Base-by-base conservation (phyloP, 2,797 vertebrate species). In the Pangasius larnaudii region DNA sequence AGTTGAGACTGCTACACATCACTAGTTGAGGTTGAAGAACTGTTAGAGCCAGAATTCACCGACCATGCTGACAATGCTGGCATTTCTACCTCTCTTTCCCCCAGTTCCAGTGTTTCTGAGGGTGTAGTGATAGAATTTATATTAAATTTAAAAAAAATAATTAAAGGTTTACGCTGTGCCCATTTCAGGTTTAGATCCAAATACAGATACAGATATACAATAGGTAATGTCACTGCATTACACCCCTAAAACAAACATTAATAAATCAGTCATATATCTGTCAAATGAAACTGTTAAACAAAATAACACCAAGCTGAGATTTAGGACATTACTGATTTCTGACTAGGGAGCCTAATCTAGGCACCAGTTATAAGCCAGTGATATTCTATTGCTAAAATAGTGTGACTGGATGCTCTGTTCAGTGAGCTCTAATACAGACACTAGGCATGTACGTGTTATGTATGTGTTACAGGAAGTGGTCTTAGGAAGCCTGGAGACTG, bases 401-500 rank as follows among this genome's bases (percentile, higher is more conserved):
- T 46, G 42, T 74, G 42, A 27, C 42, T 49, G 72, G 39, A 46
- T 56, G n/a, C 75, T 24, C 33, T 27, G 56, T 24, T 42, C 72
- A 82, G 85, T 33, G 39, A 74, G 39, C 65, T 59, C 33, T 19
- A 84, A 75, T 27, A 59, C 51, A 89, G 88, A 91, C 22, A 90
- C 51, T 30, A 42, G 53, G 33, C 33, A 39, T 59, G 33, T 27
- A 42, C 24, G 18, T 81, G 79, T 61, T 86, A 65, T 42, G 24
- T 61, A 49, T 89, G 65, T 87, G 89, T 79, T 61, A 16, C 89
- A 98, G 98, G 98, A 99, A 90, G 96, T 98, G 96, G 74, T 98
- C 92, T 96, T 99, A 90, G 94, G 96, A 89, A 95, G 95, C 91
- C 94, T 99, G 85, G 97, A 97, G 96, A 96, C 97, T 2, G 97